Evolutionary conservation across 2,113 vertebrate species (phyloP).

Genomic region (Stigmatopora nigra): DNA sequence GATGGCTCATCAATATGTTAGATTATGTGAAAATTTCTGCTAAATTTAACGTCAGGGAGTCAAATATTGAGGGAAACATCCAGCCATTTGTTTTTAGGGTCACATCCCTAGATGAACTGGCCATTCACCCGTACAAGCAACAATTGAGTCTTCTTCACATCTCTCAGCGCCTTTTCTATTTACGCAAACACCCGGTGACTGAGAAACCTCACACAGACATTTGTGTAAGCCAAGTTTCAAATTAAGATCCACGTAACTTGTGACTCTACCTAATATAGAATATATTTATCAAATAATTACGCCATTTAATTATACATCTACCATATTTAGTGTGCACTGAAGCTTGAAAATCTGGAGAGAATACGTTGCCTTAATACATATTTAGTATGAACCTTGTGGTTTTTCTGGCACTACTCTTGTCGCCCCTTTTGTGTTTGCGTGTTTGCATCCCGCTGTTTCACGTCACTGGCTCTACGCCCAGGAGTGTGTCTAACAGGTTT

Average conservation of each 20-base stretch:
- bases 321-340: not conserved
- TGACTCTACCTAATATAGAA: not conserved
- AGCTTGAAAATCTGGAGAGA: not conserved
- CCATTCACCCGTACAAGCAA: not conserved
- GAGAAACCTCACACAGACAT: not conserved
- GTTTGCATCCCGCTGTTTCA: slow-evolving; percentile 39
- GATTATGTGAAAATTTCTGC: too few species aligned
- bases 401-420: slow-evolving; percentile 28
- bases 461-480: slow-evolving; percentile 28
- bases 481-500: slow-evolving; percentile 28
- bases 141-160: not conserved
- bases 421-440: slow-evolving; percentile 17
- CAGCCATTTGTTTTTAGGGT: too few species aligned
- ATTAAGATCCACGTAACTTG: not conserved
- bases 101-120: too few species aligned
- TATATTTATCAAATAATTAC: not conserved
- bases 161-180: not conserved
- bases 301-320: not conserved
- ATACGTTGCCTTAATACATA: slow-evolving; percentile 16
- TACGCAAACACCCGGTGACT: not conserved
- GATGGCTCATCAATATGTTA: too few species aligned
- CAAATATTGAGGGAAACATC: too few species aligned
- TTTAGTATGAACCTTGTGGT: slow-evolving; percentile 24
- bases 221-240: not conserved
- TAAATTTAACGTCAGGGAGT: too few species aligned